Base-by-base conservation (phyloP, 2,888 invertebrate genomes). In the Trachelus stipa region DNA sequence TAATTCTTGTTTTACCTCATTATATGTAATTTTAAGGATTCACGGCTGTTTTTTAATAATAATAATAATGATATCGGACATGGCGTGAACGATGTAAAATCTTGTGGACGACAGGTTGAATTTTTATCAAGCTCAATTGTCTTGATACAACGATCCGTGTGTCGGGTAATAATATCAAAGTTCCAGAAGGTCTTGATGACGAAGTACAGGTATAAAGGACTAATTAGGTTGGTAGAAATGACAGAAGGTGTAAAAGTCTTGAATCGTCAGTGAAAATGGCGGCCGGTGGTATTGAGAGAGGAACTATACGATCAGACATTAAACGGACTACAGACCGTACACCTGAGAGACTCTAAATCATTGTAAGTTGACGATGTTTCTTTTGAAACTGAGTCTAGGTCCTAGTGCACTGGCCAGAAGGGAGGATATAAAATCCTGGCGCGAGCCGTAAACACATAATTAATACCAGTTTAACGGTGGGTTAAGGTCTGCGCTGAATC, bases 381-480 rank as follows among this genome's bases (percentile, higher is more conserved):
- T 71, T 71, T 71, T 71, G 33, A 31, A 71, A 71, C 71, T 34
- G 33, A 34, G 71, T 71, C 71, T 71, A 71, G 71, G 23, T 56
- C 23, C 56, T 71, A 71, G 71, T 11, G 34, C 71, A 23, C 6
- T 31, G 31, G 33, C 12, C 31, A 71, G 33, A 23, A 56, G 71
- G 71, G 71, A 34, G 71, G 33, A 71, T 71, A 71, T 33, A 71
- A 71, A 31, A 34, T 34, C 71, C 31, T 23, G 71, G 34, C 31
- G 71, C 71, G 71, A 71, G 71, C 71, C 71, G 71, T 71, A 71
- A 71, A 71, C 71, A 71, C 33, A 71, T 71, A 71, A 71, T 71
- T 71, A 71, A 71, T 71, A 71, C 71, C 31, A 71, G 71, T 71
- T 71, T 71, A 71, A 71, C 71, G 71, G 33, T n/a, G 71, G 71